Evolutionary conservation across 2,888 invertebrate species (phyloP).

Genomic region (Melipona bicolor): DNA sequence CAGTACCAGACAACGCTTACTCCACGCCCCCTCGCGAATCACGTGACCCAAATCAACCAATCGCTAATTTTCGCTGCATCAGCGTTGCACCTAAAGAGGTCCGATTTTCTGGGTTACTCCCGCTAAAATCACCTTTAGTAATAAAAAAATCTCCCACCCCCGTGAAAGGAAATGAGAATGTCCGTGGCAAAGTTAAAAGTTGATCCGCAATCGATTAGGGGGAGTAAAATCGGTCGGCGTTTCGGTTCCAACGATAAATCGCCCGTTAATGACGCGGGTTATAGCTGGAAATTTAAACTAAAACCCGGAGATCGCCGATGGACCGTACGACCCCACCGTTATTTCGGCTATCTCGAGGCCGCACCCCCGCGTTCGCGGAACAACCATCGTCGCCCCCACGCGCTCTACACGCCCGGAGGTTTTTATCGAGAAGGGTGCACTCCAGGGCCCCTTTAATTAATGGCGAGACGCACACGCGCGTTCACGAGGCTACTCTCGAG

Average conservation of each 20-base stretch:
- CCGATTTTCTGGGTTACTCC: too few species aligned
- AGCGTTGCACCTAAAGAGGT: too few species aligned
- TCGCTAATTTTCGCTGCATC: too few species aligned
- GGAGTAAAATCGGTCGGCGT: background rate
- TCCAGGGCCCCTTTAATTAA: constrained; percentile 73
- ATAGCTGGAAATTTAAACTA: constrained; percentile 64
- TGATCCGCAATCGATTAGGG: constrained; percentile 12
- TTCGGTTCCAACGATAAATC: constrained; percentile 36
- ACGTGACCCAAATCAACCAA: too few species aligned
- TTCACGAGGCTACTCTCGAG: constrained; percentile 13
- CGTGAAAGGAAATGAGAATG: background rate
- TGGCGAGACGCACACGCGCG: constrained; percentile 62
- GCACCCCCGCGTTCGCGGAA: constrained; percentile 59
- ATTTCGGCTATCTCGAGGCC: constrained; percentile 64
- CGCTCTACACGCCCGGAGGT: constrained; percentile 60
- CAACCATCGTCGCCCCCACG: constrained; percentile 52
- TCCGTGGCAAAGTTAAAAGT: background rate
- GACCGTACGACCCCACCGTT: constrained; percentile 53
- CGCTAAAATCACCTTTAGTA: too few species aligned
- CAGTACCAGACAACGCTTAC: too few species aligned
- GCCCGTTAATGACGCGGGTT: constrained; percentile 60
- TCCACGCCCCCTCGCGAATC: too few species aligned
- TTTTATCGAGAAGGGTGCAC: constrained; percentile 72
- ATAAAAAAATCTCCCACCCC: background rate
- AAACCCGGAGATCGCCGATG: constrained; percentile 53